Evolutionary conservation across 2,113 vertebrate species (phyloP), one percentile per base, ranked within the genome.

Genomic region (Rhipidura dahli): DNA sequence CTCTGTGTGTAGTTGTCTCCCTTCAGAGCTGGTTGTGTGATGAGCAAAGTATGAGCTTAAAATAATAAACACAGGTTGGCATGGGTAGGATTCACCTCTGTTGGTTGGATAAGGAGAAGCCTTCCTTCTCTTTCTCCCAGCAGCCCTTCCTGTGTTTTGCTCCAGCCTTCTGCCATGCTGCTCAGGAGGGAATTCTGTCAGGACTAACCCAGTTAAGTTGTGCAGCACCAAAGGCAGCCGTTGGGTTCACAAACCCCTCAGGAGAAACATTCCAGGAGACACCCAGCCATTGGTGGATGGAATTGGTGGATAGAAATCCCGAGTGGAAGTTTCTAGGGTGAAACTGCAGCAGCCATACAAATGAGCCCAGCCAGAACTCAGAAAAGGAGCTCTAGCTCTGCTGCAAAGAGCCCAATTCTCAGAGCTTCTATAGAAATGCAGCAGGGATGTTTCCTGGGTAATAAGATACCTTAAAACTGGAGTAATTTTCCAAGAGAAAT

Each of bases 281-380:
- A 45, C 28, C 39, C 15, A 7, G 7, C 22, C 0, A 0, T 28
- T 31, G 0, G 2, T 1, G 2, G 42, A 1, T 90, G 45, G 47
- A 45, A 44, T 6, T 40, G 17, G 18, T 71, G 44, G 27, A 22
- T 59, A n/a, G 39, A 84, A 84, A 26, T 17, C 30, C 45, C 24
- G 44, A 3, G 45, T 76, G 53, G 90, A 59, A 54, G 37, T 59
- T 83, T 82, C 30, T 51, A 27, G 40, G n/a, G 44, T 10, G 9
- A 22, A 71, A 16, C 35, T 59, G 57, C 44, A 39, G 23, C 66
- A 60, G 56, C 14, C 11, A 0, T 33, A 14, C 30, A 68, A 45
- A 23, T n/a, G 33, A 85, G n/a, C 21, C 33, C 69, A 91, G 22
- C 4, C 44, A 39, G 54, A 53, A 10, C 42, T 82, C 44, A 39